These are phyloP conservation scores for Tenthredo livida DNA, from an alignment of 2,888 invertebrate genomes.

Conservation along the genomic window DNA sequence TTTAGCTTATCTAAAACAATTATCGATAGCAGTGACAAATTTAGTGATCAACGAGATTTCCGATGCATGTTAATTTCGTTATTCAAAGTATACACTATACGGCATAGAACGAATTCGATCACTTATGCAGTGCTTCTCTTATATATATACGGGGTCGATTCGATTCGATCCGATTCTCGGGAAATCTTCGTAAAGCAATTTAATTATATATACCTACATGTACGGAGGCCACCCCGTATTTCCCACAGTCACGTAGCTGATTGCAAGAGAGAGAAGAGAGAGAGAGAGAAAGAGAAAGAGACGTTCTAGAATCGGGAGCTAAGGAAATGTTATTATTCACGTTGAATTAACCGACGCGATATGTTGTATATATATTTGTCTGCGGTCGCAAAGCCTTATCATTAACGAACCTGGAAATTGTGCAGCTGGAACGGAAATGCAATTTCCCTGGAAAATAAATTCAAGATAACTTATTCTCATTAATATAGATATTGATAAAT, in stretches of 20 bases:
- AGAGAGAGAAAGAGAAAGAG: no score
- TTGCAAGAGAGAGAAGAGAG: neutral
- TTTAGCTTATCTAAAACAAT: neutral
- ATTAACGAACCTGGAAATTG: neutral
- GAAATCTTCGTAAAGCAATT: neutral
- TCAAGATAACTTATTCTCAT: neutral
- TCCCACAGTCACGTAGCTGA: no score
- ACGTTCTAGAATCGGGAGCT: neutral
- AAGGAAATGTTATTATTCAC: neutral
- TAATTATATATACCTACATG: neutral
- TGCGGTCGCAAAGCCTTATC: neutral
- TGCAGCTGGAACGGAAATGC: neutral
- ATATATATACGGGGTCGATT: neutral
- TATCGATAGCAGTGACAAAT: neutral
- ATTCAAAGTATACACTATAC: neutral
- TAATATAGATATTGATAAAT: neutral
- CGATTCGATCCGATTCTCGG: neutral
- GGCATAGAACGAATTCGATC: neutral
- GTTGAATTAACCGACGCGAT: neutral
- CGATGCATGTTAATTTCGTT: neutral
- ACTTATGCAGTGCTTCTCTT: neutral
- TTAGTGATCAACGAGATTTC: neutral
- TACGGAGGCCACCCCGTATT: neutral
- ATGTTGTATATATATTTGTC: neutral
- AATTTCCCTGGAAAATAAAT: neutral